Evolutionary conservation across 2,888 invertebrate species (phyloP).

Genomic region (Apantesis nais): DNA sequence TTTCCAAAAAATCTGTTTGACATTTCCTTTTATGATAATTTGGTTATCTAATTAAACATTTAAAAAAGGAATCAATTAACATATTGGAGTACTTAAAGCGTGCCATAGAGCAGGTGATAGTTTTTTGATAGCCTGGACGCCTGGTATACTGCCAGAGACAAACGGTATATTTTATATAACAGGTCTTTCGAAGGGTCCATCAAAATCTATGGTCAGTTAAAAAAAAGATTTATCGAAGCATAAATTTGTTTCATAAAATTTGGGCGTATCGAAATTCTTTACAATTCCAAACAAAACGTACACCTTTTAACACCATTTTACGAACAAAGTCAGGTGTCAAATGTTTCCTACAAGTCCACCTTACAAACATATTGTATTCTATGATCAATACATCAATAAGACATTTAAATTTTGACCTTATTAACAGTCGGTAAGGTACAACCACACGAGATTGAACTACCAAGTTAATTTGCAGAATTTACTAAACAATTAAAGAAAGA

Average conservation of each 20-base stretch:
- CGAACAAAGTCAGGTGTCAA: slow-evolving; percentile 48
- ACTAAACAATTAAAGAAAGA: slow-evolving; percentile 28
- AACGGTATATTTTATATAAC: slow-evolving; percentile 11
- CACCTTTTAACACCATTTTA: slow-evolving; percentile 39
- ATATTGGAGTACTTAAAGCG: slow-evolving; percentile 14
- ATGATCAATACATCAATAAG: not conserved
- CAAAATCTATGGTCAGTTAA: slow-evolving; percentile 8
- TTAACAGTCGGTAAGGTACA: slow-evolving; percentile 18
- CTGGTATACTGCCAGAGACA: slow-evolving; percentile 4
- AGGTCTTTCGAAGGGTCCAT: slow-evolving; percentile 7
- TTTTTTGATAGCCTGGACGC: not conserved
- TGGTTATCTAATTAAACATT: slow-evolving; percentile 8
- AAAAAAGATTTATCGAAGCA: slow-evolving; percentile 20
- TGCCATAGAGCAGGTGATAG: slow-evolving; percentile 16
- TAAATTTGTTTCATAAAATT: slow-evolving; percentile 24
- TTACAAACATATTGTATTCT: slow-evolving; percentile 7
- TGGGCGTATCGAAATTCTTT: slow-evolving; percentile 34
- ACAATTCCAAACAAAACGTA: slow-evolving; percentile 37
- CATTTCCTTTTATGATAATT: slow-evolving; percentile 3
- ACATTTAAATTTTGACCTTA: slow-evolving; percentile 20
- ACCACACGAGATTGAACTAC: slow-evolving; percentile 1
- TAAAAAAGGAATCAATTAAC: slow-evolving; percentile 10
- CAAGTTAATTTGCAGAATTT: slow-evolving; percentile 26
- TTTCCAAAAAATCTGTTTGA: slow-evolving; percentile 3
- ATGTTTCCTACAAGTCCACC: slow-evolving; percentile 30